Evolutionary conservation across 2,888 invertebrate species (phyloP).

Genomic region (Lucinisca nassula): DNA sequence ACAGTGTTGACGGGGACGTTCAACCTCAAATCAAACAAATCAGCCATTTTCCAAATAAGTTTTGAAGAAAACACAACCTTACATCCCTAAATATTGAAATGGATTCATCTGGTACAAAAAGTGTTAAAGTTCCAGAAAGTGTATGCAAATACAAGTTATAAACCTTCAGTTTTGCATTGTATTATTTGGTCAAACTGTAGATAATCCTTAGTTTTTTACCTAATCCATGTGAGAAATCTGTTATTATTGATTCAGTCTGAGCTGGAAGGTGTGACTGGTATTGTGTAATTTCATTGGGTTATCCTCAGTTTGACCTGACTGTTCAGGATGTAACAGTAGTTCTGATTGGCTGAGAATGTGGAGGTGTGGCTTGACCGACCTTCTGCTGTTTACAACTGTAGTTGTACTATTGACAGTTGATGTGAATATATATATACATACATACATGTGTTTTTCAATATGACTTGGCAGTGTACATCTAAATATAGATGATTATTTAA

Average conservation of each 20-base stretch:
- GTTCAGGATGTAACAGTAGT: neutral
- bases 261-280: neutral
- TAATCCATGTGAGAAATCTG: neutral
- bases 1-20: no score
- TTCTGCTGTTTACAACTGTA: conserved; percentile 3
- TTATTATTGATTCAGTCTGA: neutral
- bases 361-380: conserved; percentile 2
- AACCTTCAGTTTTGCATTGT: no score
- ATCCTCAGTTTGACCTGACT: neutral
- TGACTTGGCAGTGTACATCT: neutral
- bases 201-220: no score
- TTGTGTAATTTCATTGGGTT: neutral
- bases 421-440: no score
- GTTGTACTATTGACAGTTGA: neutral
- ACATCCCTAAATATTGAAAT: no score
- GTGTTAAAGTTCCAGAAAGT: no score
- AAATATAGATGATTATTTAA: neutral
- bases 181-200: no score
- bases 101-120: no score
- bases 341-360: conserved; percentile 1
- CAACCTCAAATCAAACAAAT: no score
- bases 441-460: neutral
- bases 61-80: no score
- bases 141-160: no score
- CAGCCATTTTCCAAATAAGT: no score